Evolutionary conservation across 2,797 vertebrate species (phyloP), one percentile per base, ranked within the genome.

Genomic region (Sebastes oblongus): DNA sequence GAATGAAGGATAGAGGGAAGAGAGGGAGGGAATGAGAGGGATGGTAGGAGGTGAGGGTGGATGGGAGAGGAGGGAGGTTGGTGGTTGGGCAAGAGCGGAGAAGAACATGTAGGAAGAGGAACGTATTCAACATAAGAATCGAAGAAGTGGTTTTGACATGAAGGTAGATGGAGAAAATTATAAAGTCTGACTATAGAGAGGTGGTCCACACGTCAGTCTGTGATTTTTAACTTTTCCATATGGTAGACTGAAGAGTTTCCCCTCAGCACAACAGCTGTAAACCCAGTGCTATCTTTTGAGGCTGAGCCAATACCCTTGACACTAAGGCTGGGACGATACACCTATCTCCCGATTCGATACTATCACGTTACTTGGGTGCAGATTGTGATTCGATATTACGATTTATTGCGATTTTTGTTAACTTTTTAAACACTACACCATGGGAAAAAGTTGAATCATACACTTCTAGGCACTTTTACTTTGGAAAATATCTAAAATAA

Each of bases 1-100:
- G 84, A 91, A 88, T 89, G 85, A 91, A 83, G 80, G 89, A 91
- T 91, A 75, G 86, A 88, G 77, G 67, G 67, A 77, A 74, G 86
- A 88, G 79, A 74, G 78, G 16, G 70, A 87, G 64, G 72, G 75
- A 79, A 54, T 78, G 66, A 71, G 78, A 79, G 72, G 13, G 76
- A 82, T 82, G 71, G 77, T 52, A 64, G 78, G 80, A 79, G 55
- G 61, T 82, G 77, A 83, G 79, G 42, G 59, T 52, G 58, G 75
- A 80, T 13, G 60, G n/a, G 67, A 77, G 64, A 75, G 54, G 61
- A 70, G 75, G 42, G 67, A 67, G 52, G 34, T 20, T 60, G 72
- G 67, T 27, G 62, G 36, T 68, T 81, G 85, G 65, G 62, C 16
- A 80, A 78, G 56, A 62, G 62, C 16, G 32, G n/a, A 58, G 77